Evolutionary conservation across 2,888 invertebrate genomes (phyloP), one percentile per base, ranked within the genome.

Genomic region (Yponomeuta cagnagella): DNA sequence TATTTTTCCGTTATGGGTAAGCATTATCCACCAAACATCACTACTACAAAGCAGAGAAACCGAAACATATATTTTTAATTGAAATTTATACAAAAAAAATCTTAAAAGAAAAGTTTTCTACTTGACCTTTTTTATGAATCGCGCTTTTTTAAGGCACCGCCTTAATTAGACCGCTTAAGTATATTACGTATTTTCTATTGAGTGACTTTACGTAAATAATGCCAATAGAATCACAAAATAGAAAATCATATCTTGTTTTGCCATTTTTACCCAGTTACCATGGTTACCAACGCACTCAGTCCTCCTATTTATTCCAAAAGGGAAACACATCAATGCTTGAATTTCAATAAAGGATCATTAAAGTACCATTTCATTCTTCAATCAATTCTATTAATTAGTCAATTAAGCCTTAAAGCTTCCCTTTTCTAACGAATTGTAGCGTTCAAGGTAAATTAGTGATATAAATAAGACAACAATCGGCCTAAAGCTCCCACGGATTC

Each of bases 311-410:
- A 65, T 65, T 30, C 31, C 33, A 65, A 65, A 65, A 65, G 65
- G 65, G 33, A 65, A 31, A 33, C 30, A 58, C 52, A 58, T 15
- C 12, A 58, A 15, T 58, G 30, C 65, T 73, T 73, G 72, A 72
- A 74, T 75, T 77, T 77, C 75, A 77, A 78, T 78, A 79, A 79
- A 79, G 78, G 75, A 79, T 81, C 79, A 80, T 83, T 83, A 82
- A 78, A 74, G 72, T 75, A 75, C 74, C 72, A 73, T 74, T 73
- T 74, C 72, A 75, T 78, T 81, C 73, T 65, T 65, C 10, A 63
- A 10, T 48, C 33, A 37, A 23, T 74, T 77, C 78, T 80, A 83
- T 86, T 86, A 86, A 84, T 86, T 85, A 84, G 81, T 80, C 83
- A 82, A 82, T 86, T 85, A 82, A 82, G 76, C 72, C 73, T 52